phyloP scores from a whole-genome alignment of 2,797 vertebrate genomes.

The Pantherophis vulpinus region DNA sequence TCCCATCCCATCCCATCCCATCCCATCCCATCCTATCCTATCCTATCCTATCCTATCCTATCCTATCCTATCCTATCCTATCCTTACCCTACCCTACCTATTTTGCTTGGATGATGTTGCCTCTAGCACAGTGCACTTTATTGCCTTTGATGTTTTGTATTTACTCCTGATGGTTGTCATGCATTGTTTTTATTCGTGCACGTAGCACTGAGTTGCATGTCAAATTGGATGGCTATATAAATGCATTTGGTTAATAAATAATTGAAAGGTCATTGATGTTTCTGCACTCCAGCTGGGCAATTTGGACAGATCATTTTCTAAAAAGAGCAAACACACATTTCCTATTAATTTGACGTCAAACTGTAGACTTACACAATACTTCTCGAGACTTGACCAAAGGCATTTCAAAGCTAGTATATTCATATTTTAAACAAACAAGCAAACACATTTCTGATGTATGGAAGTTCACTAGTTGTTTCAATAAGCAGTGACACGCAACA shows the following conservation, averaged over 20 bases:
- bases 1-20: too few species aligned
- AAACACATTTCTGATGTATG: neutral
- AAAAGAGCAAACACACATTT: neutral
- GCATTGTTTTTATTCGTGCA: neutral
- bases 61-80: too few species aligned
- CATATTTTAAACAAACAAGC: neutral
- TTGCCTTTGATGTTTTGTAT: neutral
- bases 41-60: too few species aligned
- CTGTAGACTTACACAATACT: slow-evolving; percentile 6
- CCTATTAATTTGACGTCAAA: slow-evolving; percentile 21
- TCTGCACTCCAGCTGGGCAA: neutral
- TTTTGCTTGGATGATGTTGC: neutral
- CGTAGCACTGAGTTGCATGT: neutral
- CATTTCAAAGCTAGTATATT: slow-evolving; percentile 18
- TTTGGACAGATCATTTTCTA: neutral
- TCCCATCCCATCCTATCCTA: too few species aligned
- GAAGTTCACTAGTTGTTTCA: slow-evolving; percentile 8
- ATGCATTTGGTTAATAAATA: neutral
- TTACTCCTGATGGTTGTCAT: neutral
- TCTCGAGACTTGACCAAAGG: slow-evolving; percentile 8
- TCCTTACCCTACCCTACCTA: too few species aligned
- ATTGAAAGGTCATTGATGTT: slow-evolving; percentile 16
- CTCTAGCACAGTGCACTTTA: neutral
- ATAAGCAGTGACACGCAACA: slow-evolving; percentile 8
- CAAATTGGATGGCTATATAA: neutral